Evolutionary conservation across 1,140 invertebrate species (phyloP).

Genomic region (Aphidius gifuensis): DNA sequence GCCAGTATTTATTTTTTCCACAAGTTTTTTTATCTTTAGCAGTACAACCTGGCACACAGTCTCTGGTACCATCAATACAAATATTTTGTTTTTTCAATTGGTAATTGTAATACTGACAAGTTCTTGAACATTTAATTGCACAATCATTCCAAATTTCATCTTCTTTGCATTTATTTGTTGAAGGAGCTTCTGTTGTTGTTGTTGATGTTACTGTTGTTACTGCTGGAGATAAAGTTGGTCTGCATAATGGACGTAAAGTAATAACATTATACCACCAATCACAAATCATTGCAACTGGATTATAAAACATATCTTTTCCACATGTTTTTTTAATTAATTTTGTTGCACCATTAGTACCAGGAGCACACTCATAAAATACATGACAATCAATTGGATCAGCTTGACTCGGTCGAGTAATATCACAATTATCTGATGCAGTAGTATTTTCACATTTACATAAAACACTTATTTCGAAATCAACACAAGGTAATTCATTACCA

Average conservation of each 20-base stretch:
- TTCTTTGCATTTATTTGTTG: constrained; percentile 39
- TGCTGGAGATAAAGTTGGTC: constrained; percentile 5
- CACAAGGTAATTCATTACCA: constrained; percentile 50
- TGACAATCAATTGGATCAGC: constrained; percentile 59
- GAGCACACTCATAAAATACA: constrained; percentile 61
- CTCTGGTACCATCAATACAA: constrained; percentile 43
- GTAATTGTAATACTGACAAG: constrained; percentile 59
- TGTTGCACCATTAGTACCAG: constrained; percentile 36
- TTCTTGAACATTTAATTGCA: constrained; percentile 61
- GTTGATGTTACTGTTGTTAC: background rate
- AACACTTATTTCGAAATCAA: constrained; percentile 73
- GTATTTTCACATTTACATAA: constrained; percentile 61
- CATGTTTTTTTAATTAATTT: constrained; percentile 60
- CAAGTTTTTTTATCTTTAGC: constrained; percentile 34
- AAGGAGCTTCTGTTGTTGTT: constrained; percentile 16
- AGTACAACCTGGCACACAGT: constrained; percentile 57
- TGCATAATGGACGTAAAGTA: constrained; percentile 61
- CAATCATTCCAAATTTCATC: constrained; percentile 58
- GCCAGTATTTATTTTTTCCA: constrained; percentile 56
- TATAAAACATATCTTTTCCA: constrained; percentile 60
- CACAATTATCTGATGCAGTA: constrained; percentile 32
- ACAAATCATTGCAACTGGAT: constrained; percentile 58
- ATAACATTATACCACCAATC: constrained; percentile 63
- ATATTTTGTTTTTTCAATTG: constrained; percentile 44
- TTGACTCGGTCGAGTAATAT: constrained; percentile 47